phyloP scores from a whole-genome alignment of 2,113 vertebrate genomes.

The Morone chrysops region DNA sequence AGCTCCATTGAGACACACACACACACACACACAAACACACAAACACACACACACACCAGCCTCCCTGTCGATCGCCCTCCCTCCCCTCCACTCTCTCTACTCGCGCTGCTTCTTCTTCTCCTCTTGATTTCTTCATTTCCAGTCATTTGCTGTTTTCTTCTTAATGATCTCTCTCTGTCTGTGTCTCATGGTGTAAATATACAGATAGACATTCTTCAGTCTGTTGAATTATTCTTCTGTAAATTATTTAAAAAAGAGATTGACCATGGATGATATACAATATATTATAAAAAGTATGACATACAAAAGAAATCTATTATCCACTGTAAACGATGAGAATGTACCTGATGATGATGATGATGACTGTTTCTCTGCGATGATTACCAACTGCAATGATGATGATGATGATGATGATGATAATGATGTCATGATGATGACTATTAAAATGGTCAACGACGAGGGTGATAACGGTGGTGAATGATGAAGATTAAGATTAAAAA shows the following conservation, averaged over 20 bases:
- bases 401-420: conserved; percentile 44
- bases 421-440: conserved; percentile 29
- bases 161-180: conserved; percentile 43
- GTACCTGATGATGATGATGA: conserved; percentile 49
- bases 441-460: conserved; percentile 18
- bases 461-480: conserved; percentile 53
- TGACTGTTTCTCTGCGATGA: conserved; percentile 51
- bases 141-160: conserved; percentile 46
- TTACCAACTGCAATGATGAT: conserved; percentile 20
- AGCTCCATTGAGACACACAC: not conserved
- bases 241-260: conserved; percentile 76
- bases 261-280: conserved; percentile 73
- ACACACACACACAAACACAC: conserved; percentile 30
- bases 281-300: conserved; percentile 73
- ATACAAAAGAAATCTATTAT: conserved; percentile 65
- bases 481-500: conserved; percentile 74
- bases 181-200: conserved; percentile 79
- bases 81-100: conserved; percentile 11
- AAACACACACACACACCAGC: conserved; percentile 41
- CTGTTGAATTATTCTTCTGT: conserved; percentile 78
- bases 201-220: conserved; percentile 67
- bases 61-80: conserved; percentile 33
- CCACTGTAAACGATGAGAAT: conserved; percentile 64
- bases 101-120: conserved; percentile 10
- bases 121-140: conserved; percentile 27